These are phyloP conservation scores for Azorinus chamasolen DNA, from an alignment of 2,888 invertebrate species.

Conservation along the genomic window DNA sequence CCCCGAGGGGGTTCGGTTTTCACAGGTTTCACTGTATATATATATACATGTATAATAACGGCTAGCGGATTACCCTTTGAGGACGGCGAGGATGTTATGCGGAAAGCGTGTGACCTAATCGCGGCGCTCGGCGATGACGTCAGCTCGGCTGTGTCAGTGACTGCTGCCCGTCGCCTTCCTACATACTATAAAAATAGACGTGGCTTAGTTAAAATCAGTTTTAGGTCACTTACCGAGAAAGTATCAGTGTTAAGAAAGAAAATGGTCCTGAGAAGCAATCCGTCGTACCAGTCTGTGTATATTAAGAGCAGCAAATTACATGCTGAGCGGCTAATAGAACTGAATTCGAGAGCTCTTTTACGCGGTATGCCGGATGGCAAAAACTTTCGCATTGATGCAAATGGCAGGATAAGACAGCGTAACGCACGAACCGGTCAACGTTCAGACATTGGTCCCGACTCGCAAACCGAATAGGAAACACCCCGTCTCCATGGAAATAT, in stretches of 20 bases:
- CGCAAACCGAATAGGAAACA: not conserved
- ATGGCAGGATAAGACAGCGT: not conserved
- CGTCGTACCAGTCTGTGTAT: not conserved
- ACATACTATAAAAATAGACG: not conserved
- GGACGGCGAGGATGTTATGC: not conserved
- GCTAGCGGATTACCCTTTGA: not conserved
- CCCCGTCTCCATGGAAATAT: conserved; percentile 17
- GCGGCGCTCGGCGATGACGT: conserved; percentile 4
- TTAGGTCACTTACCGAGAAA: not conserved
- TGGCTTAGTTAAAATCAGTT: conserved; percentile 5
- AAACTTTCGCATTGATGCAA: not conserved
- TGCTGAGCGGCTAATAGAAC: conserved; percentile 4
- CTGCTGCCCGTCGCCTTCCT: not conserved
- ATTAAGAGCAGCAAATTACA: conserved; percentile 8
- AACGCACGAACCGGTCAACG: not conserved
- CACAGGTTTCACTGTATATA: no score
- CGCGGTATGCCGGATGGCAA: not conserved
- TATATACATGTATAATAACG: no score
- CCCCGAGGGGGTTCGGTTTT: no score
- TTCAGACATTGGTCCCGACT: no score
- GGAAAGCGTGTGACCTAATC: not conserved
- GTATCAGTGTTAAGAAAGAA: conserved; percentile 1
- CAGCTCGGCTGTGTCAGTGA: not conserved
- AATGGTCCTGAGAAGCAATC: not conserved
- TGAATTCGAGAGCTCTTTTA: not conserved